phyloP scores from a whole-genome alignment of 2,113 vertebrate species.

The Serilophus lunatus region DNA sequence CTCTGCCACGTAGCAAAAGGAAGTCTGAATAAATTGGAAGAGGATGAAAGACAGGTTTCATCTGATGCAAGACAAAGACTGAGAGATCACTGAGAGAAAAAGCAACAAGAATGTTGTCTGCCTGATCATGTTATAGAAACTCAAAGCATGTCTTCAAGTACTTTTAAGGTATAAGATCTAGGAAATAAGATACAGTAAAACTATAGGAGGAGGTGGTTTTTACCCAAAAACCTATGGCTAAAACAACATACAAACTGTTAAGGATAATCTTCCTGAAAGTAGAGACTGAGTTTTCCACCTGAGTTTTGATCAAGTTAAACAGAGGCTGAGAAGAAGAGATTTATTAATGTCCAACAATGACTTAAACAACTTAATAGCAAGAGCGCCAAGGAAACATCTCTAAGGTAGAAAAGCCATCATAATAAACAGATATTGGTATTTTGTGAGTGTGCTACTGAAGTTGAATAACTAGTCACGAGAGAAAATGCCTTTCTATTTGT shows the following conservation, averaged over 20 bases:
- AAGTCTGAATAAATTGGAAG: background rate
- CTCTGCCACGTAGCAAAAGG: background rate
- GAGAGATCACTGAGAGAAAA: background rate
- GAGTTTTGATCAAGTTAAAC: background rate
- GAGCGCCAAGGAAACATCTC: too few species aligned
- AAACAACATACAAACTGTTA: background rate
- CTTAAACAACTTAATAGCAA: background rate
- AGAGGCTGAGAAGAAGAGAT: background rate
- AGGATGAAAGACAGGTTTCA: background rate
- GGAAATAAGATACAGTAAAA: background rate
- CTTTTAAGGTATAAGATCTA: background rate
- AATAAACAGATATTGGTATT: background rate
- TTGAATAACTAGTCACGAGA: background rate
- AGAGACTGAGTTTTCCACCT: background rate
- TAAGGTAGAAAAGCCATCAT: background rate
- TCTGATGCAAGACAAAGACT: background rate
- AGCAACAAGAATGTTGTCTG: background rate
- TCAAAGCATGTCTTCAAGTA: accelerated
- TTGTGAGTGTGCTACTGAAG: background rate
- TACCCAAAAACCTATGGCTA: background rate
- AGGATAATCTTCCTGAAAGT: background rate
- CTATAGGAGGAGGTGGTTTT: background rate
- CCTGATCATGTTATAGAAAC: background rate
- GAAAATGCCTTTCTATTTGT: background rate
- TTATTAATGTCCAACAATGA: background rate